A percentile compares a stretch with the other conserved stretches of the same genome.
Conservation (phyloP, 35 echinoderm and acorn worm species). For the Apostichopus parvimensis region DNA sequence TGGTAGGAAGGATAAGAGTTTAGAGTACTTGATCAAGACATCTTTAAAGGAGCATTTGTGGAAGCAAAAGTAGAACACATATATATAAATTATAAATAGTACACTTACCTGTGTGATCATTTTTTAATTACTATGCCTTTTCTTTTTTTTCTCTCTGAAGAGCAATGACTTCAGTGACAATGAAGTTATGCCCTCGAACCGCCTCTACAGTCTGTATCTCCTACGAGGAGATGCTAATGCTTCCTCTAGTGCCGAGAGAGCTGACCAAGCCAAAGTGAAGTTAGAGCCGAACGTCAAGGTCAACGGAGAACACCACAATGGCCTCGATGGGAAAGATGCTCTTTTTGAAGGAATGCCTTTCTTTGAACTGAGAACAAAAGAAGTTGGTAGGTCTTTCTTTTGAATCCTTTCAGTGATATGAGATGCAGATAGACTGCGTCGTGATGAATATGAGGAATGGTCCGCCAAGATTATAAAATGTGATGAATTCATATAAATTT, state of each 20-base stretch:
- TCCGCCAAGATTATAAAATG: neutral
- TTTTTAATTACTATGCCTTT: too few species aligned
- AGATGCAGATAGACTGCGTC: neutral
- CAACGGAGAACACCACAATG: slow-evolving; percentile 52
- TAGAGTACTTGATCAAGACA: too few species aligned
- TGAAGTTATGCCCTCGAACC: slow-evolving; percentile 81
- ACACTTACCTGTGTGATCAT: too few species aligned
- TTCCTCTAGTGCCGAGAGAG: slow-evolving; percentile 32
- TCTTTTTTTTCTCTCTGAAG: slow-evolving; percentile 39
- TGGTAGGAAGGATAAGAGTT: too few species aligned
- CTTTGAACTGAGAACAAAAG: slow-evolving; percentile 80
- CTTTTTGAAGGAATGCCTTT: slow-evolving; percentile 99
- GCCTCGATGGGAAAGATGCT: slow-evolving; percentile 61
- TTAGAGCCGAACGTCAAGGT: slow-evolving; percentile 42
- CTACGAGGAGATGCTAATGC: slow-evolving; percentile 58
- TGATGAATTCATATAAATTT: too few species aligned
- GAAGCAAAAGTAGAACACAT: too few species aligned
- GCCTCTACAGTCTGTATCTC: slow-evolving; percentile 88
- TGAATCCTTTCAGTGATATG: neutral
- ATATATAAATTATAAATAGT: too few species aligned
- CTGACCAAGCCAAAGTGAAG: slow-evolving; percentile 65
- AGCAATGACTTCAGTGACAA: slow-evolving; percentile 88
- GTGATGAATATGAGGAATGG: neutral
- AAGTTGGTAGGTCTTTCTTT: slow-evolving; percentile 77
- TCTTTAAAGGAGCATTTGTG: too few species aligned